Evolutionary conservation across 35 echinoderm and acorn worm genomes (phyloP), one percentile per base, ranked within the genome.

Genomic region (Ophioderma brevispina): DNA sequence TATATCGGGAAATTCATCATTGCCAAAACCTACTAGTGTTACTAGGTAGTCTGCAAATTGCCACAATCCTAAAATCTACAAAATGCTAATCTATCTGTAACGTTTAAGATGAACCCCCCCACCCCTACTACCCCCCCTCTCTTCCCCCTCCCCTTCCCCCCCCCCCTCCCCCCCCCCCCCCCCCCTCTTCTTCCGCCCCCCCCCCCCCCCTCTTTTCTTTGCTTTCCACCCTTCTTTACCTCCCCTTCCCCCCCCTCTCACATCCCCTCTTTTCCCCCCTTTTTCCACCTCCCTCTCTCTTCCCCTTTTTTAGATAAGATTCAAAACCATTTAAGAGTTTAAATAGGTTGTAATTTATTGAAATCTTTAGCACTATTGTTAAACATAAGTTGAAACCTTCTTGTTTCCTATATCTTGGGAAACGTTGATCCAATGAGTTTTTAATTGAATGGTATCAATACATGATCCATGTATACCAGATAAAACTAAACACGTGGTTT

Each of bases 41-140:
- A 30, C 59, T 70, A 2, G 59, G 59, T 30, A 70, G n/a, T 70
- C n/a, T 70, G n/a, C 10, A 70, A 4, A 30, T 70, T 70, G n/a
- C 59, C 59, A 70, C 59, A n/a, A n/a, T 15, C n/a, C 59, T 70
- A n/a, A 70, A 70, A 70, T 70, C 59, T 70, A 70, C 59, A 13
- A 1, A 70, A 25, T 2, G 15, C 4, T 25, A 70, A 2, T 70
- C 59, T 70, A 25, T 70, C 59, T 15, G 10, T 70, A 70, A 13
- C 2, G 23, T n/a, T 6, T 25, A 15, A 70, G 23, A 15, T 70
- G 10, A 15, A n/a, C n/a, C n/a, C n/a, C n/a, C n/a, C n/a, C n/a
- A n/a, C n/a, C n/a, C n/a, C n/a, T n/a, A n/a, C n/a, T n/a, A n/a
- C n/a, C n/a, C n/a, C n/a, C n/a, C n/a, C n/a, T n/a, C n/a, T n/a